Evolutionary conservation across 2,113 vertebrate species (phyloP).

Genomic region (Zapornia atra): DNA sequence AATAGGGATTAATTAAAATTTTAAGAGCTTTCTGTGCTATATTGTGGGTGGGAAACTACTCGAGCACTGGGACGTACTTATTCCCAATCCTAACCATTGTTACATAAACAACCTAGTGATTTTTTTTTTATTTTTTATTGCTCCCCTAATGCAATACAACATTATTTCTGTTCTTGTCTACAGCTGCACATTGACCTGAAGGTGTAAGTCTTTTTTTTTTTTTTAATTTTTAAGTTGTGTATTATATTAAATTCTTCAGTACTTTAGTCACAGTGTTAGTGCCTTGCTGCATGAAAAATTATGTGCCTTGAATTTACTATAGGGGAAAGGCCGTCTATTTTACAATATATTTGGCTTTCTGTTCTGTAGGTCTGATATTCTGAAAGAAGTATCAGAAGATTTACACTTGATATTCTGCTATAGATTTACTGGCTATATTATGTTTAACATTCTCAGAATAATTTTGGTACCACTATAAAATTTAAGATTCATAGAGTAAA

Average conservation of each 20-base stretch:
- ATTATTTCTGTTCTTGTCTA: neutral
- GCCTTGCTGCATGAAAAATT: neutral
- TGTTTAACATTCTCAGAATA: neutral
- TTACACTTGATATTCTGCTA: neutral
- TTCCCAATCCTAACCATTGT: neutral
- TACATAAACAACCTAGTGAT: neutral
- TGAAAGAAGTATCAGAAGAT: neutral
- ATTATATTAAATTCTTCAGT: neutral
- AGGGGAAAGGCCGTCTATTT: neutral
- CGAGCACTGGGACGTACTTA: neutral
- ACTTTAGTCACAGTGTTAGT: neutral
- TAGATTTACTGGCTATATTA: neutral
- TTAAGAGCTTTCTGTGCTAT: neutral
- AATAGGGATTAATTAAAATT: neutral
- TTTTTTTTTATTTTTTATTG: neutral
- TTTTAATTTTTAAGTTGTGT: neutral
- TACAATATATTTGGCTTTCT: neutral
- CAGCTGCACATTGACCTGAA: neutral
- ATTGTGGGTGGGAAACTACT: neutral
- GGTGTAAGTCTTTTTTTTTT: neutral
- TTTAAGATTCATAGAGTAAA: neutral
- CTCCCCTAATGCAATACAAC: neutral
- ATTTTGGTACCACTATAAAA: neutral
- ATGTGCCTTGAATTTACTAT: neutral
- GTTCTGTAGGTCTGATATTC: neutral